Percentiles rank a stretch among this genome's conserved stretches.
These are phyloP conservation scores for Cairina moschata DNA, from an alignment of 2,113 vertebrate species.

Conservation along the genomic window DNA sequence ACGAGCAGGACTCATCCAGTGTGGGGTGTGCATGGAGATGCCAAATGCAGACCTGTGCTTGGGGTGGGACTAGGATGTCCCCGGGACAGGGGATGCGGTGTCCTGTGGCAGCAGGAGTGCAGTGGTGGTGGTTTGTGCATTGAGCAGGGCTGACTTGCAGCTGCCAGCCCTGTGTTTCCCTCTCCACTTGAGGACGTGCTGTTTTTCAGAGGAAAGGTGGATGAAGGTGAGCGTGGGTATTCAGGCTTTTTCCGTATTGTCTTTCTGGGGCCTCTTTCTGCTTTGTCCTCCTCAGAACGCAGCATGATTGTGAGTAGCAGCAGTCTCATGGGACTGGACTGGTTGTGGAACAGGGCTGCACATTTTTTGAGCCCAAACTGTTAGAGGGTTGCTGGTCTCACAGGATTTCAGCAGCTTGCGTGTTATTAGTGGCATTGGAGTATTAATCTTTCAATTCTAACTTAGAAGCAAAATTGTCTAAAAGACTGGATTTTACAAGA, in stretches of 20 bases:
- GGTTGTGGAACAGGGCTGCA: not conserved
- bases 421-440: not conserved
- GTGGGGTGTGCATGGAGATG: fast-evolving
- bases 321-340: not conserved
- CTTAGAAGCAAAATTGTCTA: not conserved
- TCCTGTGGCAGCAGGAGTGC: not conserved
- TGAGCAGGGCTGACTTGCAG: not conserved
- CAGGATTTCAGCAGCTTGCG: not conserved
- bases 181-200: fast-evolving
- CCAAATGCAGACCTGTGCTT: fast-evolving
- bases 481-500: not conserved
- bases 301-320: not conserved
- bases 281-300: not conserved
- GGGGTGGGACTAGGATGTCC: fast-evolving
- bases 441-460: not conserved
- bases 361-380: fast-evolving
- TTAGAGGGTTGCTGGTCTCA: not conserved
- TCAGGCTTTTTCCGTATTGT: not conserved
- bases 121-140: not conserved
- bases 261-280: not conserved
- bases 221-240: not conserved
- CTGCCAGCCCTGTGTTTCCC: not conserved
- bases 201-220: not conserved
- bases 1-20: not conserved
- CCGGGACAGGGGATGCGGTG: fast-evolving